Conservation (phyloP, 2,113 vertebrate species). For the Poeciliopsis retropinna region DNA sequence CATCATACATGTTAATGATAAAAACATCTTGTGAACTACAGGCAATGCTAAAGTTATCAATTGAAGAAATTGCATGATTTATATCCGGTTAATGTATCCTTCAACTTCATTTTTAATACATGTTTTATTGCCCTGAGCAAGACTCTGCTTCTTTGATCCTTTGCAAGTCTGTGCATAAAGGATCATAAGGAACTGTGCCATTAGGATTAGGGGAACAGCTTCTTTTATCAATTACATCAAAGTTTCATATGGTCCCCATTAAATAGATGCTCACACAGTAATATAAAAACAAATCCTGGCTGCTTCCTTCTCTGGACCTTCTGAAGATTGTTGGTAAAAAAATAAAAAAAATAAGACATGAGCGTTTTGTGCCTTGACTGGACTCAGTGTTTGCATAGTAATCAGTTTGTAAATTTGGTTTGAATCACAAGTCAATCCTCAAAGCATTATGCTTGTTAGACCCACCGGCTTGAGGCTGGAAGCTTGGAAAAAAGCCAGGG, state of each 20-base stretch:
- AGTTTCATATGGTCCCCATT: conserved; percentile 76
- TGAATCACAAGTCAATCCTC: conserved; percentile 76
- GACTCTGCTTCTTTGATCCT: conserved; percentile 80
- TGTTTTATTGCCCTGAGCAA: conserved; percentile 76
- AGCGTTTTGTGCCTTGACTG: conserved; percentile 56
- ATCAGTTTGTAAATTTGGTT: conserved; percentile 71
- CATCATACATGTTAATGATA: conserved; percentile 58
- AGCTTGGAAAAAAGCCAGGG: conserved; percentile 69
- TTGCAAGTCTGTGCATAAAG: conserved; percentile 80
- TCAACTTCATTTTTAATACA: conserved; percentile 80
- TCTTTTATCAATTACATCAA: conserved; percentile 84
- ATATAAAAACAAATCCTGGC: conserved; percentile 15
- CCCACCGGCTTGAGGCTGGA: conserved; percentile 63
- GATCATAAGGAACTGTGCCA: conserved; percentile 83
- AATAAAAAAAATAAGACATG: conserved; percentile 55
- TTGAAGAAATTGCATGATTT: conserved; percentile 78
- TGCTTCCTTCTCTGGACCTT: conserved; percentile 67
- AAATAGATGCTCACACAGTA: conserved; percentile 58
- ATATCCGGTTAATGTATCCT: conserved; percentile 77
- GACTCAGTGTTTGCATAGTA: conserved; percentile 66
- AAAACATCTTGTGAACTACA: conserved; percentile 66
- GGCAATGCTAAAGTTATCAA: conserved; percentile 71
- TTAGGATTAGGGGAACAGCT: conserved; percentile 78
- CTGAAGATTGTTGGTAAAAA: conserved; percentile 63
- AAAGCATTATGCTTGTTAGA: conserved; percentile 78